A percentile compares a stretch with the other conserved stretches of the same genome.
phyloP scores from a whole-genome alignment of 2,888 invertebrate species.

The Fissipunctia ypsillon region DNA sequence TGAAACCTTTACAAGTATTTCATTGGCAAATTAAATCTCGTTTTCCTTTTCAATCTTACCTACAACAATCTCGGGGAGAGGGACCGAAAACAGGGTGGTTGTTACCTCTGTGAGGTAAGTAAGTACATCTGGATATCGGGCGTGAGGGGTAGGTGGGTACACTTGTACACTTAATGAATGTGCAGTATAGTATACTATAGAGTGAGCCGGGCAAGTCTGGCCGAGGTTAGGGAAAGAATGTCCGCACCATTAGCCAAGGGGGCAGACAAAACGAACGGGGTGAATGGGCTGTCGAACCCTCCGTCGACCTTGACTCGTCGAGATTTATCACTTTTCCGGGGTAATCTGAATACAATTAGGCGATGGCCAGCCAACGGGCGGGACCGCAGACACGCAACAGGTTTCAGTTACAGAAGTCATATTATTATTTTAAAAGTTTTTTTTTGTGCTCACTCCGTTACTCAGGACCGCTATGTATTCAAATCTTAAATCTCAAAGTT shows the following conservation, averaged over 20 bases:
- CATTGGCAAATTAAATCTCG: conserved; percentile 72
- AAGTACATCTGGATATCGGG: conserved; percentile 72
- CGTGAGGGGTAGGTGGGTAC: conserved; percentile 69
- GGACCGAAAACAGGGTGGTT: conserved; percentile 71
- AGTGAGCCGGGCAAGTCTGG: conserved; percentile 78
- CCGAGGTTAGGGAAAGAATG: conserved; percentile 86
- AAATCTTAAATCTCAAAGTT: conserved; percentile 38
- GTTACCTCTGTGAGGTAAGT: conserved; percentile 71
- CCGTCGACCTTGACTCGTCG: conserved; percentile 88
- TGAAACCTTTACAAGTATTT: conserved; percentile 67
- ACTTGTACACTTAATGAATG: conserved; percentile 74
- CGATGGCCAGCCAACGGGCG: conserved; percentile 79
- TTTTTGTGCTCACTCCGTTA: conserved; percentile 48
- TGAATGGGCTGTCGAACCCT: conserved; percentile 89
- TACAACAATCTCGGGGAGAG: conserved; percentile 67
- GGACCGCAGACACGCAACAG: conserved; percentile 81
- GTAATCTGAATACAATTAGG: conserved; percentile 90
- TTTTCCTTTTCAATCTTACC: conserved; percentile 72
- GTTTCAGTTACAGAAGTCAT: conserved; percentile 73
- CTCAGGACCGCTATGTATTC: conserved; percentile 30
- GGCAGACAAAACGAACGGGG: conserved; percentile 87
- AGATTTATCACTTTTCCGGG: conserved; percentile 89
- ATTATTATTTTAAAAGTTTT: conserved; percentile 57
- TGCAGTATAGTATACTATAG: conserved; percentile 76
- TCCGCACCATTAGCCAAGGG: conserved; percentile 87